Percentiles rank a stretch among this genome's conserved stretches.
Evolutionary conservation across 1,140 invertebrate species (phyloP).

Genomic region (Pentalonia nigronervosa): DNA sequence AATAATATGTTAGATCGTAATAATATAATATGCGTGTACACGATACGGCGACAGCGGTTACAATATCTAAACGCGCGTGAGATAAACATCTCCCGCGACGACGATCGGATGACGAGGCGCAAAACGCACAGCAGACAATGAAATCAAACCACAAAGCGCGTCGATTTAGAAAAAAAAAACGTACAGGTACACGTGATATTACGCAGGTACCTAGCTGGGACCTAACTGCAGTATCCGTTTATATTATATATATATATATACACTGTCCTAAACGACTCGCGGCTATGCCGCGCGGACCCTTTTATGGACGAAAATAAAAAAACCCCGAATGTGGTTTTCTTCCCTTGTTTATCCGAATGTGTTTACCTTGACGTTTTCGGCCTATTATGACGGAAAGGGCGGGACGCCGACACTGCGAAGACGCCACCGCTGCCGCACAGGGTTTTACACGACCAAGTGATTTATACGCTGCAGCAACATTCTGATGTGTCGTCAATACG

Average conservation of each 20-base stretch:
- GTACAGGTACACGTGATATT: background rate
- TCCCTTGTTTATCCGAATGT: background rate
- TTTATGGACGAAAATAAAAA: slow-evolving; percentile 15
- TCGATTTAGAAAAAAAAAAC: slow-evolving; percentile 39
- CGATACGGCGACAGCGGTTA: background rate
- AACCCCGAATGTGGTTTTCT: background rate
- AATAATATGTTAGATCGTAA: background rate
- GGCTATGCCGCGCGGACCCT: background rate
- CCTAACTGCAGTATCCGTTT: background rate
- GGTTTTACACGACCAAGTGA: background rate
- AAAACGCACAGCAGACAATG: slow-evolving; percentile 32
- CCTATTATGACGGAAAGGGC: background rate
- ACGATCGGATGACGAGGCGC: slow-evolving; percentile 40
- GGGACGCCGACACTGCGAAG: background rate
- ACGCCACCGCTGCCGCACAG: background rate
- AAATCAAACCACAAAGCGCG: slow-evolving; percentile 56
- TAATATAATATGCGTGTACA: background rate
- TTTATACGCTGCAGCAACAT: background rate
- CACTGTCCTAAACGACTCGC: background rate
- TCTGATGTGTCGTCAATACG: background rate
- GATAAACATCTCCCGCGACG: slow-evolving; percentile 43
- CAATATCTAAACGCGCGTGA: background rate
- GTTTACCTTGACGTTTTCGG: slow-evolving; percentile 33
- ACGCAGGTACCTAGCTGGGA: no score
- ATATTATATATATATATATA: background rate